phyloP scores from a whole-genome alignment of 2,888 invertebrate genomes.

The Eremobia ochroleuca region DNA sequence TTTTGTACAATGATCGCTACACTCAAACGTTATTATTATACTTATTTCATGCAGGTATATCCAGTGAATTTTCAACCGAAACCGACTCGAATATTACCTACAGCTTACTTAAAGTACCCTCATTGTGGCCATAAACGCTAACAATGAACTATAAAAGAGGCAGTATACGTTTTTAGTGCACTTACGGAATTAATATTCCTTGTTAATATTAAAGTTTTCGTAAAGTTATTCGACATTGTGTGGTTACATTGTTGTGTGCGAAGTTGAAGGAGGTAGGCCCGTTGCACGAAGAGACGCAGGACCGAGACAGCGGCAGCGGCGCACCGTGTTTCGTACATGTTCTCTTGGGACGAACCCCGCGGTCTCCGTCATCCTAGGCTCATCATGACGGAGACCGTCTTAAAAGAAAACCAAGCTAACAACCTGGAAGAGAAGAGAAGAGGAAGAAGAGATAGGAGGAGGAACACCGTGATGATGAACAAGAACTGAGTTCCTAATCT shows the following conservation, averaged over 20 bases:
- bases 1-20: conserved; percentile 55
- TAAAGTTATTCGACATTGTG: conserved; percentile 48
- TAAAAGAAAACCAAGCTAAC: background rate
- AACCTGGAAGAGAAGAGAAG: background rate
- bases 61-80: conserved; percentile 47
- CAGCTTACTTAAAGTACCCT: conserved; percentile 60
- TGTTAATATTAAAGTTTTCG: conserved; percentile 56
- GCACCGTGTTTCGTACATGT: background rate
- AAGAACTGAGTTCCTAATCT: background rate
- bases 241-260: conserved; percentile 20
- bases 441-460: background rate
- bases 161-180: conserved; percentile 58
- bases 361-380: background rate
- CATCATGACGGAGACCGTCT: background rate
- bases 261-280: background rate
- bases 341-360: background rate
- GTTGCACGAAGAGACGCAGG: background rate
- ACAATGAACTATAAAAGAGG: conserved; percentile 62
- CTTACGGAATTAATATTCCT: conserved; percentile 56
- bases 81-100: conserved; percentile 54
- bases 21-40: conserved; percentile 47
- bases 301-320: background rate
- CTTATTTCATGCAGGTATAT: conserved; percentile 46
- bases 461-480: background rate
- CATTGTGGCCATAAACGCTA: conserved; percentile 53